Evolutionary conservation across 1,140 invertebrate species (phyloP), one percentile per base, ranked within the genome.

Genomic region (Scaptodrosophila lebanonensis): DNA sequence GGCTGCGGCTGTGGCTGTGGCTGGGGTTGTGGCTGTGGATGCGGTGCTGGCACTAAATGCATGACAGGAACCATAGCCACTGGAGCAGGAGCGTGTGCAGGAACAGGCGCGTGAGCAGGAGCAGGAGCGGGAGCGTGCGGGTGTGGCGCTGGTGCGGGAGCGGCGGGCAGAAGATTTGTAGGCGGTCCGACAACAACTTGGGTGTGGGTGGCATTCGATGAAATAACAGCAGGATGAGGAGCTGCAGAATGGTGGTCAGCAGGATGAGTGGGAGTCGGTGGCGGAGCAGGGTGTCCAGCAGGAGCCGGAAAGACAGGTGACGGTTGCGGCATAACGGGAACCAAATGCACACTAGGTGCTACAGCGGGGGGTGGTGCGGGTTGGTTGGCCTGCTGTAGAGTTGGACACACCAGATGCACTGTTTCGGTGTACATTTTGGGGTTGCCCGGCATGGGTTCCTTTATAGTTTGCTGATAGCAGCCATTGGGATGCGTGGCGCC

Each of bases 391-490:
- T 45, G 44, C 18, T 39, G 17, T n/a, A 50, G n/a, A 1, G 52
- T 66, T 9, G 75, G 75, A 36, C 75, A 82, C 2, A 82, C 40
- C 3, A 82, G 44, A 36, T 63, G 51, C 25, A 66, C 50, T 6
- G 75, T 82, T 36, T 82, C 69, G 0, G 58, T 73, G 9, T 75
- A 82, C 1, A 58, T 32, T 22, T 70, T 63, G 0, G 36, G 22
- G 17, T 82, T 52, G 11, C 47, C 43, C 1, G 61, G 27, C 25
- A 70, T 30, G 2, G 66, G 75, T 8, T 82, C 61, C 2, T 61
- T 65, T 3, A 75, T 48, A 0, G 48, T 75, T 45, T 82, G 69
- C 9, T 33, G 66, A 22, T 82, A 82, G 51, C 75, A 82, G 1
- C 75, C 75, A n/a, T 61, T 66, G 6, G 66, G 61, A 33, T 63